Evolutionary conservation across 2,113 vertebrate species (phyloP).

Genomic region (Mobula birostris): DNA sequence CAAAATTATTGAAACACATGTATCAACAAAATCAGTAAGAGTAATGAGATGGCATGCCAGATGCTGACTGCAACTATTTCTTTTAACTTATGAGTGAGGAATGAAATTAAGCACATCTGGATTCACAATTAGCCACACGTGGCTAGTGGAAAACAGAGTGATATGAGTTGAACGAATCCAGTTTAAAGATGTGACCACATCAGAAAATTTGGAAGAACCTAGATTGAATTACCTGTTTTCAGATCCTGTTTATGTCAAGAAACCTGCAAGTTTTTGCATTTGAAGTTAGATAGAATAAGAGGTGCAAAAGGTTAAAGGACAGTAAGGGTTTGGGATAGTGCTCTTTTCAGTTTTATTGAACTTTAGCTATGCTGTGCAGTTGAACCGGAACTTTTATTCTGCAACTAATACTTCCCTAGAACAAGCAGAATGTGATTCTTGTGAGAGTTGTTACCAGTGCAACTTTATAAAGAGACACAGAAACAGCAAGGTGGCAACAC

Average conservation of each 20-base stretch:
- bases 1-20: background rate
- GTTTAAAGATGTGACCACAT: background rate
- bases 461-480: background rate
- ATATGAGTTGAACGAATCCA: background rate
- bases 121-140: background rate
- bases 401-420: background rate
- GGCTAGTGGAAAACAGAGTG: background rate
- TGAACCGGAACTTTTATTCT: background rate
- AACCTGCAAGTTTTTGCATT: background rate
- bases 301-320: background rate
- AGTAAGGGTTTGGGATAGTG: background rate
- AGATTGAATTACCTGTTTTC: too few species aligned
- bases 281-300: background rate
- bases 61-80: background rate
- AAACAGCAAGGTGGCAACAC: background rate
- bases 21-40: background rate
- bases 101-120: background rate
- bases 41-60: background rate
- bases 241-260: background rate
- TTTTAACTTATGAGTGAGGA: background rate
- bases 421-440: background rate
- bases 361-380: background rate
- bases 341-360: background rate
- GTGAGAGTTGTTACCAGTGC: background rate
- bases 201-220: background rate